These are phyloP conservation scores for Chalcosyrphus nemorum DNA, from an alignment of 2,888 invertebrate species.

Conservation along the genomic window DNA sequence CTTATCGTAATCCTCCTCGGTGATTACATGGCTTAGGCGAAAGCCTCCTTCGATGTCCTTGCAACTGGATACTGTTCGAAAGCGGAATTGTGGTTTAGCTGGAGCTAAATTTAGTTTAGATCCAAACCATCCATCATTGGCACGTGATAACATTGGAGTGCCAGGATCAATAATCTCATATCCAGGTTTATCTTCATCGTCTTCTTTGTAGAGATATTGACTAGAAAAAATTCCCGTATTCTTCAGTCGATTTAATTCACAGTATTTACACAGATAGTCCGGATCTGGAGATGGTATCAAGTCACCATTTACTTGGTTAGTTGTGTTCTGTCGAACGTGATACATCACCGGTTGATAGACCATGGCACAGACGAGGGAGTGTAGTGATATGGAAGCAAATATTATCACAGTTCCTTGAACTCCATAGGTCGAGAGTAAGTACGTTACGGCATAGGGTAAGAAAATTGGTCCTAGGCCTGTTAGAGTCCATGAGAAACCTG, in stretches of 20 bases:
- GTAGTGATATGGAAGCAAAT: constrained; percentile 86
- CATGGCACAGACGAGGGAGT: constrained; percentile 86
- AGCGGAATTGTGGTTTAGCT: constrained; percentile 77
- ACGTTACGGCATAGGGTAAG: constrained; percentile 88
- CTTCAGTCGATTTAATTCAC: constrained; percentile 77
- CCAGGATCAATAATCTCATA: constrained; percentile 88
- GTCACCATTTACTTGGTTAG: constrained; percentile 23
- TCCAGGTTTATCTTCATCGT: constrained; percentile 85
- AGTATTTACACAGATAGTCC: constrained; percentile 77
- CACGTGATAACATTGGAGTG: constrained; percentile 85
- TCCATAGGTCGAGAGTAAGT: constrained; percentile 85
- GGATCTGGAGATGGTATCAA: constrained; percentile 58
- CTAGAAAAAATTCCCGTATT: constrained; percentile 83
- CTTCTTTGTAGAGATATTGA: constrained; percentile 83
- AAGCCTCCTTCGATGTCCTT: constrained; percentile 60
- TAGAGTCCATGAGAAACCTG: constrained; percentile 88
- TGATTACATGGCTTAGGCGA: constrained; percentile 56
- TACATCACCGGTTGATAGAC: constrained; percentile 89
- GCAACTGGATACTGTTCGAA: constrained; percentile 75
- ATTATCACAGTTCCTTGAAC: constrained; percentile 87
- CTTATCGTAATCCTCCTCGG: constrained; percentile 74
- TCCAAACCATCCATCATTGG: constrained; percentile 82
- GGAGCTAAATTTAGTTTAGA: constrained; percentile 78
- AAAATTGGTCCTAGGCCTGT: constrained; percentile 89
- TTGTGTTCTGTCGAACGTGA: constrained; percentile 84